Evolutionary conservation across 2,797 vertebrate genomes (phyloP), one percentile per base, ranked within the genome.

Genomic region (Sylvilagus floridanus): DNA sequence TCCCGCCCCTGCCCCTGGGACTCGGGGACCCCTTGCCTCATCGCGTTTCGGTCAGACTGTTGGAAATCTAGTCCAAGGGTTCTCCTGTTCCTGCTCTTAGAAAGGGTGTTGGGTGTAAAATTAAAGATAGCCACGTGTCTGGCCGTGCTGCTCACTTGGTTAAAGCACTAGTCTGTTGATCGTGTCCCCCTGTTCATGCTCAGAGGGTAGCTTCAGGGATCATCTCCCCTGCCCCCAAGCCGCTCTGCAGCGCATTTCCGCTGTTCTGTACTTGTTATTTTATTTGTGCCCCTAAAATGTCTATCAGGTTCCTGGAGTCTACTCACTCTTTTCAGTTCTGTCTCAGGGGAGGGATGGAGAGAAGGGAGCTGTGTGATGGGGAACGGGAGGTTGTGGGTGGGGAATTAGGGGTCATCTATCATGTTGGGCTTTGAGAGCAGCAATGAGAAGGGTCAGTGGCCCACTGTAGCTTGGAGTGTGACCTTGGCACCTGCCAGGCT

Each of bases 61-160:
- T 2, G 21, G 65, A 22, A 24, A n/a, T 4, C 2, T 57, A 22
- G 17, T 16, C 26, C 65, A n/a, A 28, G 79, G 54, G 22, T 4
- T 42, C 7, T n/a, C 17, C 14, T 8, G 4, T 11, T 28, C 17
- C 6, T 57, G 19, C 21, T 28, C 17, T 88, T 37, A 5, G 0
- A 14, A 57, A 65, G 26, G 12, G 4, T 22, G 10, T 13, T 8
- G 5, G 14, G 35, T 35, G 5, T 14, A 17, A 50, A 26, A 5
- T 9, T 2, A 54, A 5, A 12, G 68, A 5, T 0, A 21, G 7
- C 5, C 3, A 2, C 0, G 14, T 24, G 13, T n/a, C 42, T 66
- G 68, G 13, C 60, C 21, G 6, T 0, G 16, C 11, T 5, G 12
- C 65, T 32, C 22, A 24, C 50, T 16, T 47, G 66, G 65, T 65